These are phyloP conservation scores for Pelochelys cantorii DNA, from an alignment of 2,797 vertebrate species.

Conservation along the genomic window DNA sequence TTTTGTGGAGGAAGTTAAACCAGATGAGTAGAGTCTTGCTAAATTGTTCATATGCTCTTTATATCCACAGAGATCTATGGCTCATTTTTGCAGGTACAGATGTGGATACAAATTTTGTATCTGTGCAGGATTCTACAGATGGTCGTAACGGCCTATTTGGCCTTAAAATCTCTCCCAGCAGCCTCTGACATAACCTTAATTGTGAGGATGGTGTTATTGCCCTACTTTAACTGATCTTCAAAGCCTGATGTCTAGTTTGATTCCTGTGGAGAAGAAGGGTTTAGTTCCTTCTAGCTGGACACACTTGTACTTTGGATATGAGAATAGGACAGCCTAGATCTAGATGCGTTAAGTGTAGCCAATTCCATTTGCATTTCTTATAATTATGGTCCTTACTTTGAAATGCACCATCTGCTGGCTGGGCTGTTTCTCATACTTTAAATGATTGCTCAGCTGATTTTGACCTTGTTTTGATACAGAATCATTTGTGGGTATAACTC, in stretches of 20 bases:
- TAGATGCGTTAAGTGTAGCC: rapidly evolving
- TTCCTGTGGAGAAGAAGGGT: rapidly evolving
- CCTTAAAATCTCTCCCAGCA: not conserved
- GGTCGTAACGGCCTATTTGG: too few species aligned
- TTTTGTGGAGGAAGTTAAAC: too few species aligned
- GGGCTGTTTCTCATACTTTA: not conserved
- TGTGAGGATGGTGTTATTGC: not conserved
- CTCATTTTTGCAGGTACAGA: too few species aligned
- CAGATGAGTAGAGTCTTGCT: too few species aligned
- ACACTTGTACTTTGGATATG: rapidly evolving
- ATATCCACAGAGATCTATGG: too few species aligned
- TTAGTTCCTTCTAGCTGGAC: not conserved
- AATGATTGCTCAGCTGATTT: not conserved
- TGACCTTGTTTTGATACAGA: not conserved
- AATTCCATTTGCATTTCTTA: not conserved
- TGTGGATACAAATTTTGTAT: too few species aligned
- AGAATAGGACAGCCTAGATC: rapidly evolving
- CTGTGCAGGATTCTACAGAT: too few species aligned
- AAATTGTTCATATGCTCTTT: too few species aligned
- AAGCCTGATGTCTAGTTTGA: not conserved
- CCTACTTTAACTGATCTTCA: rapidly evolving
- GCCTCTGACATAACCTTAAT: rapidly evolving
- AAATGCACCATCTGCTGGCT: rapidly evolving
- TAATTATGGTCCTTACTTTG: not conserved
- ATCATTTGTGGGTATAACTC: not conserved